These are phyloP conservation scores for Fabriciana adippe DNA, from an alignment of 2,888 invertebrate species.

Conservation along the genomic window DNA sequence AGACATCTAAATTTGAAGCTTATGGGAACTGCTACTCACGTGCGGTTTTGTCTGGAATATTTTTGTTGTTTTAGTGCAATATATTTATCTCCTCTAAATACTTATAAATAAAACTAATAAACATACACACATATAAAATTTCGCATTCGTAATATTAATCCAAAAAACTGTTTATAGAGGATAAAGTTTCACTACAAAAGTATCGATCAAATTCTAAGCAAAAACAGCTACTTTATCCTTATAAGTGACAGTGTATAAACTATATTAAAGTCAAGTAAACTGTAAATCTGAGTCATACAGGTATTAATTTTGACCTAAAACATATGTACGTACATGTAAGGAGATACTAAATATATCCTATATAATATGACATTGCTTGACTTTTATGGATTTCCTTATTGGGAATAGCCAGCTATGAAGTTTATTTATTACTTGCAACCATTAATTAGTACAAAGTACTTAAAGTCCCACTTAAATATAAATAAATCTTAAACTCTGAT, in stretches of 20 bases:
- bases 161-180: too few relatives aligned
- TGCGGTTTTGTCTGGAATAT: constrained; percentile 29
- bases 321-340: constrained; percentile 12
- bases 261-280: too few relatives aligned
- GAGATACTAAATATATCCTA: constrained; percentile 28
- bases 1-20: constrained; percentile 44
- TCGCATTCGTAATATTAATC: too few relatives aligned
- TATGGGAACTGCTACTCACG: constrained; percentile 28
- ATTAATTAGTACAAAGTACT: neutral
- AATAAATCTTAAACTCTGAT: too few relatives aligned
- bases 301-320: constrained; percentile 3
- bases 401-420: constrained; percentile 22
- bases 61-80: neutral
- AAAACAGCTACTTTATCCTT: too few relatives aligned
- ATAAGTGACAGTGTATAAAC: too few relatives aligned
- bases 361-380: constrained; percentile 28
- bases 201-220: too few relatives aligned
- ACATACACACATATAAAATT: too few relatives aligned
- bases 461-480: too few relatives aligned
- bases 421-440: constrained; percentile 4
- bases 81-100: neutral
- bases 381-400: constrained; percentile 24
- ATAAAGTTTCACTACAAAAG: too few relatives aligned
- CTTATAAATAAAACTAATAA: too few relatives aligned
- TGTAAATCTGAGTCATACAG: constrained; percentile 1